Evolutionary conservation across 1,140 invertebrate species (phyloP), one percentile per base, ranked within the genome.

Genomic region (Drosophila sp.): DNA sequence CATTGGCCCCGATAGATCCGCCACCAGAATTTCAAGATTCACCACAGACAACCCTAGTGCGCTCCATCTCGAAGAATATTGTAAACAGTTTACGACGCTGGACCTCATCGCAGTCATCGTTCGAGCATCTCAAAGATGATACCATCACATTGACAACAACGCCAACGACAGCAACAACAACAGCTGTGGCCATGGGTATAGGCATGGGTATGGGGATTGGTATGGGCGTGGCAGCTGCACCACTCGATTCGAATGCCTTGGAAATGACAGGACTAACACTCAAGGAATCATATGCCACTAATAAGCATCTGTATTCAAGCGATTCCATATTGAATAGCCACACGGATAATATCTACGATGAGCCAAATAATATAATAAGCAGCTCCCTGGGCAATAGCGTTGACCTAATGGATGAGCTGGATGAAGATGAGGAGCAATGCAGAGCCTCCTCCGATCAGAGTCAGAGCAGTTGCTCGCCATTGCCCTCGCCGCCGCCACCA

Each of bases 1-100:
- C 95, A 25, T 93, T 94, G 61, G 93, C 94, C 35, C 94, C 95
- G 17, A 96, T 96, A 77, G 96, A 96, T 80, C 96, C 96, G 61
- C 96, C 96, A 3, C 95, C 94, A 17, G 95, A 97, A 80, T 97
- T 97, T 92, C 96, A 96, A 92, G 81, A 93, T 72, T 87, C 92
- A 55, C 83, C 93, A 25, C 84, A 92, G 71, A 83, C 90, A 68
- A 91, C 90, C n/a, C 72, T 92, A 10, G 81, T 92, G 68, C 82
- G 91, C 17, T 85, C 82, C 35, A 82, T 91, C n/a, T 84, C 84
- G 4, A 90, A 90, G 62, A 91, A 82, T 40, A 81, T 90, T 41
- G 84, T 91, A 6, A 91, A 84, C 11, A 91, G 86, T 33, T 61
- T 92, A 66, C 75, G 82, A 0, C 85, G 89, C 27, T 92, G 91